Evolutionary conservation across 2,797 vertebrate species (phyloP).

Genomic region (Scyliorhinus canicula): DNA sequence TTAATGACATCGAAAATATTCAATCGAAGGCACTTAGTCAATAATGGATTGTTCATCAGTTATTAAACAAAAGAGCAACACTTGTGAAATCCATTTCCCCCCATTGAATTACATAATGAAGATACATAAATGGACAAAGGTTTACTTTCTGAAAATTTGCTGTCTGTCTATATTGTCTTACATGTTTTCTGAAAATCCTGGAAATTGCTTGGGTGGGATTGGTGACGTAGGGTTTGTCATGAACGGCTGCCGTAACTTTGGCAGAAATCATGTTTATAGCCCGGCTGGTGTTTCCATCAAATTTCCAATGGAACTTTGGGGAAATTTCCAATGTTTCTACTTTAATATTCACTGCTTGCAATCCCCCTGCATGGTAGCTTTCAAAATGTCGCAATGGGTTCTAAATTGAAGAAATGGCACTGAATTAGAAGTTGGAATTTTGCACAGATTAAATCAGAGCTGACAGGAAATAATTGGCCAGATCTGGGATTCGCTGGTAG

Average conservation of each 20-base stretch:
- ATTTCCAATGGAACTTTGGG: background rate
- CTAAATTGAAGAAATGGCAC: no score
- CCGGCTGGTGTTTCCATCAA: background rate
- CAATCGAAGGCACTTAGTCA: slow-evolving; percentile 4
- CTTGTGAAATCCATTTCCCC: background rate
- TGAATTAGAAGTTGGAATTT: background rate
- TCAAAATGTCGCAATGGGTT: background rate
- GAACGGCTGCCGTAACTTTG: background rate
- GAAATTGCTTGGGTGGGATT: background rate
- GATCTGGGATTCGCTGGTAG: background rate
- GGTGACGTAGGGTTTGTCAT: background rate
- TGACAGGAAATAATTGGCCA: background rate
- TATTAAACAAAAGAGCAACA: background rate
- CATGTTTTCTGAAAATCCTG: background rate
- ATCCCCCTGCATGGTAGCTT: background rate
- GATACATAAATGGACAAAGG: background rate
- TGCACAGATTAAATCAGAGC: background rate
- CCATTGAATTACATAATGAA: background rate
- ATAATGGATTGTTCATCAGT: background rate
- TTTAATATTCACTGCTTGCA: background rate
- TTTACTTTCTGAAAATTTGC: background rate
- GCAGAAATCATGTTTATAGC: background rate
- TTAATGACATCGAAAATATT: background rate
- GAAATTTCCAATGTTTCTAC: background rate
- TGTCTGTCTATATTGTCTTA: background rate